Evolutionary conservation across 2,888 invertebrate genomes (phyloP).

Genomic region (Drosophila lutescens): DNA sequence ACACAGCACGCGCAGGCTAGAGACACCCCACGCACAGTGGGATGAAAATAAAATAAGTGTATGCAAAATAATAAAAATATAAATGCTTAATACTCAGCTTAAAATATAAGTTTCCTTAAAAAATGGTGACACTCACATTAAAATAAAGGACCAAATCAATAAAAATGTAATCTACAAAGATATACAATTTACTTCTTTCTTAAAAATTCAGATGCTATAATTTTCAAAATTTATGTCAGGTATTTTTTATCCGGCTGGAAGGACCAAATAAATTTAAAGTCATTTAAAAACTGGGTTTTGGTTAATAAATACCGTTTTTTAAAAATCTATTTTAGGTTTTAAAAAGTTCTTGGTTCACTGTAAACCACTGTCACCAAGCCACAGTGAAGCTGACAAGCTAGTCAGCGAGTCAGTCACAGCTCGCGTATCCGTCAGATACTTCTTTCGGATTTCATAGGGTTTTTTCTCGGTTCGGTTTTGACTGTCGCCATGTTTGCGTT

Average conservation of each 20-base stretch:
- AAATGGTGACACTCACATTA: no score
- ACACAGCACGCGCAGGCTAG: conserved; percentile 60
- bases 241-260: no score
- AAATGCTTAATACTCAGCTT: background rate
- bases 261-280: no score
- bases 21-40: conserved; percentile 44
- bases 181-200: no score
- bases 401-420: conserved; percentile 71
- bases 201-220: no score
- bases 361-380: background rate
- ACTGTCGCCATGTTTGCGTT: conserved; percentile 81
- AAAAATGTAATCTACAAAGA: no score
- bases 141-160: no score
- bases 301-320: no score
- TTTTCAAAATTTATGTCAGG: no score
- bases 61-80: background rate
- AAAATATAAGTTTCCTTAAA: no score
- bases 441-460: conserved; percentile 14
- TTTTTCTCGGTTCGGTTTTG: conserved; percentile 46
- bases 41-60: background rate
- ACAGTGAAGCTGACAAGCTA: conserved; percentile 82
- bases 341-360: background rate
- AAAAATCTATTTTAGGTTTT: background rate
- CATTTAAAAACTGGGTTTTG: no score
- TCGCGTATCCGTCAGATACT: conserved; percentile 69